A percentile compares a stretch with the other conserved stretches of the same genome.
Conservation (phyloP, 2,113 vertebrate genomes). For the Coryphaenoides rupestris region DNA sequence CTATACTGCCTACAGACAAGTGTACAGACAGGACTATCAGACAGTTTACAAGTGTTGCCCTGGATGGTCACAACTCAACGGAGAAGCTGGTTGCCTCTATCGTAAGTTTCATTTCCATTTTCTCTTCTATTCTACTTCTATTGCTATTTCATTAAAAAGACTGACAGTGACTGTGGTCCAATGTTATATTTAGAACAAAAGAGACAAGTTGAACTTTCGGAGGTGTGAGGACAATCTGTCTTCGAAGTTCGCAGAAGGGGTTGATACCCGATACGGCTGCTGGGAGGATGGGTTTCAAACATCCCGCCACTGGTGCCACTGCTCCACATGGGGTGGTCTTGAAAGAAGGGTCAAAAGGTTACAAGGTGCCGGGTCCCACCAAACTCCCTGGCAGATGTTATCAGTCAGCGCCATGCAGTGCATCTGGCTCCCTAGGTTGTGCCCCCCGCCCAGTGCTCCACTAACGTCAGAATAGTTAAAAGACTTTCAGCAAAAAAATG, state of each 20-base stretch:
- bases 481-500: constrained; percentile 26
- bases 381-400: constrained; percentile 46
- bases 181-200: no score
- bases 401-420: constrained; percentile 34
- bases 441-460: background rate
- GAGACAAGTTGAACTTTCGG: no score
- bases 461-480: constrained; percentile 7
- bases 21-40: constrained; percentile 74
- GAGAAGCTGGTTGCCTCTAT: constrained; percentile 81
- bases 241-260: no score
- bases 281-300: constrained; percentile 23
- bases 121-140: background rate
- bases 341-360: constrained; percentile 39
- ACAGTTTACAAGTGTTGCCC: constrained; percentile 80
- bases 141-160: background rate
- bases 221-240: no score
- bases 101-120: constrained; percentile 75
- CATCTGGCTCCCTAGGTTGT: constrained; percentile 20
- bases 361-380: constrained; percentile 38
- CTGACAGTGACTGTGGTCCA: no score
- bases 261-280: background rate
- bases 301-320: constrained; percentile 7
- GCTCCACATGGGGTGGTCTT: constrained; percentile 29
- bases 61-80: constrained; percentile 82
- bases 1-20: constrained; percentile 79